phyloP scores from a whole-genome alignment of 2,113 vertebrate species.

The Microtus oregoni region DNA sequence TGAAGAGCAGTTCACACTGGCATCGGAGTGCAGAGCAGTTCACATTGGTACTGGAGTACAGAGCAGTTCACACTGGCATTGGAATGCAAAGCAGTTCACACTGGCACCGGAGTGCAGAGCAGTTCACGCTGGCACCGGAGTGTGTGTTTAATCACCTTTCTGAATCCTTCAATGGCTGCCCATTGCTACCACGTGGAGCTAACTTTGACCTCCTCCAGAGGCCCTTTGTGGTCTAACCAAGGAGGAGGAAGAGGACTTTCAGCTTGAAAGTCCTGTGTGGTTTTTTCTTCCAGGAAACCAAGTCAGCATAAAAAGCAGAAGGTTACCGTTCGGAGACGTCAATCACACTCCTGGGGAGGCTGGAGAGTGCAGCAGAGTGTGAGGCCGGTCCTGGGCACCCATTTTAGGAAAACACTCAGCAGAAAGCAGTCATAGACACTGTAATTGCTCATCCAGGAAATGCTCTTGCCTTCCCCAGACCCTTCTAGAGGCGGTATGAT shows the following conservation, averaged over 20 bases:
- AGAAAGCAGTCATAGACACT: not conserved
- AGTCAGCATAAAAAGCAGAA: constrained; percentile 38
- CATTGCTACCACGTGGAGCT: constrained; percentile 11
- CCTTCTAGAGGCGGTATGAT: not conserved
- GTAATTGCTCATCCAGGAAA: not conserved
- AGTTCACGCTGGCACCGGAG: not conserved
- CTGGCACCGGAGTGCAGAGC: too few species aligned
- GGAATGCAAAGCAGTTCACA: too few species aligned
- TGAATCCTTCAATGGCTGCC: constrained; percentile 6
- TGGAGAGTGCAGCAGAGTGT: not conserved
- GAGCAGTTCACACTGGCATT: too few species aligned
- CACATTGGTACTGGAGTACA: fast-evolving
- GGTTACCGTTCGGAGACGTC: not conserved
- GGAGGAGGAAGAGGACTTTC: not conserved
- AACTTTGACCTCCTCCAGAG: not conserved
- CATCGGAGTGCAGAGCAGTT: too few species aligned
- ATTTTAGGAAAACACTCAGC: not conserved
- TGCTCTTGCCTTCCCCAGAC: not conserved
- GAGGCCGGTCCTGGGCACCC: not conserved
- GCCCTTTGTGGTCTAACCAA: not conserved
- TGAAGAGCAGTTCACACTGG: too few species aligned
- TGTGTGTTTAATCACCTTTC: not conserved
- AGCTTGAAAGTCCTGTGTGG: constrained; percentile 19
- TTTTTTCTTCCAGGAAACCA: constrained; percentile 53
- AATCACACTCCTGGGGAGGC: not conserved